phyloP scores from a whole-genome alignment of 1,140 invertebrate species.

The Trichonephila clavipes region DNA sequence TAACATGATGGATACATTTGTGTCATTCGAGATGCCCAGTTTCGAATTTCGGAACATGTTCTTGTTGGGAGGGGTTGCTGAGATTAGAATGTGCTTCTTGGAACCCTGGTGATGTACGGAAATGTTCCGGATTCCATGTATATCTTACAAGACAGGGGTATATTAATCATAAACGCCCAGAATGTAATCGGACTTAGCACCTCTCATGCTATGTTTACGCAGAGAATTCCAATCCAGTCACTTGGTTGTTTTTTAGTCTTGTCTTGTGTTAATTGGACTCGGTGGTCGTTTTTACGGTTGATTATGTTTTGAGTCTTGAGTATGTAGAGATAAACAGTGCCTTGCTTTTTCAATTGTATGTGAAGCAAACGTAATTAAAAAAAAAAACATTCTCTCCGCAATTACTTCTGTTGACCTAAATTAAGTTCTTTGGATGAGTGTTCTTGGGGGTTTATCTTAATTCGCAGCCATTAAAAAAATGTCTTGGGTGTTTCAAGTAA shows the following conservation, averaged over 20 bases:
- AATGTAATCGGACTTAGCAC: neutral
- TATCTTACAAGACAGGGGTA: neutral
- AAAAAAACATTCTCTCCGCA: neutral
- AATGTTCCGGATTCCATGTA: neutral
- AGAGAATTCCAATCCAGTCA: neutral
- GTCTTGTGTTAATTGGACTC: neutral
- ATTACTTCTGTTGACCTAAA: neutral
- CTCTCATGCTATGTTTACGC: neutral
- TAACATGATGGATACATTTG: neutral
- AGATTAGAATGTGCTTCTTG: neutral
- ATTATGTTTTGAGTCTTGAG: neutral
- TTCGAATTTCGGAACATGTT: neutral
- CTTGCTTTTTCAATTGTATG: neutral
- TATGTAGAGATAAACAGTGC: neutral
- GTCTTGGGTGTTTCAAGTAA: neutral
- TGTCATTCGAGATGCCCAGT: neutral
- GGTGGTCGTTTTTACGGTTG: neutral
- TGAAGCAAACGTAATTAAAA: neutral
- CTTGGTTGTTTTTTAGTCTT: neutral
- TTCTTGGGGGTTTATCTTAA: neutral
- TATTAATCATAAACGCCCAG: neutral
- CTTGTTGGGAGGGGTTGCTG: neutral
- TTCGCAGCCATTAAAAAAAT: neutral
- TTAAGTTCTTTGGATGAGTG: neutral
- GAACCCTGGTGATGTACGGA: neutral